These are phyloP conservation scores for Meandrusa payeni DNA, from an alignment of 2,888 invertebrate genomes.

Conservation along the genomic window DNA sequence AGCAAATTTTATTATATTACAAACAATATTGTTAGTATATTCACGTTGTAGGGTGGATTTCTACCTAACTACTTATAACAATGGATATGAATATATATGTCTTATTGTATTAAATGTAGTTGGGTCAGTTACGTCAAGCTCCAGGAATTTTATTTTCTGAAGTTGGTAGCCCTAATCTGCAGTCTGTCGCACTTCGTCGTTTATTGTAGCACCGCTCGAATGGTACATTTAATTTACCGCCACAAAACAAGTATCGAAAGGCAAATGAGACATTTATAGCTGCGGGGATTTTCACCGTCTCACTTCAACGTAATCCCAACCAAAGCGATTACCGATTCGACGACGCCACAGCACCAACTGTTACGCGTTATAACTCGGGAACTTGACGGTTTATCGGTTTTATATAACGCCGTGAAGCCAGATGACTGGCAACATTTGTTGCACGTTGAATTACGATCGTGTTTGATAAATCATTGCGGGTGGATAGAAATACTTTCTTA, in stretches of 20 bases:
- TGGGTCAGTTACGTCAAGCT: no score
- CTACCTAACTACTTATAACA: no score
- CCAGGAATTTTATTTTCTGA: no score
- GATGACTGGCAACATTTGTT: slow-evolving; percentile 11
- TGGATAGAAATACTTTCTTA: no score
- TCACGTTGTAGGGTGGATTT: no score
- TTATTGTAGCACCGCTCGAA: slow-evolving; percentile 4
- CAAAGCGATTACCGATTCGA: slow-evolving; percentile 14
- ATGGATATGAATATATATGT: no score
- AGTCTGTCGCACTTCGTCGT: no score
- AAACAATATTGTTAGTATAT: no score
- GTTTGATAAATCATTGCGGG: background rate
- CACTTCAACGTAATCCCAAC: slow-evolving; percentile 1
- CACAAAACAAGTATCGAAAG: slow-evolving; percentile 1
- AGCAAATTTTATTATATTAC: no score
- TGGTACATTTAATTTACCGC: slow-evolving; percentile 5
- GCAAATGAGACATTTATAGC: slow-evolving; percentile 15
- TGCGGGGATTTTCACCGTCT: background rate
- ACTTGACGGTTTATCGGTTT: slow-evolving; percentile 21
- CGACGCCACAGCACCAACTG: slow-evolving; percentile 9
- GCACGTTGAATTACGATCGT: background rate
- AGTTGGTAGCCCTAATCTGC: no score
- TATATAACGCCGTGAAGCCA: background rate
- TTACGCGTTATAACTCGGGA: slow-evolving; percentile 7
- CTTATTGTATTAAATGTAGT: no score